Base-by-base conservation (phyloP, 2,888 invertebrate species). In the Cheilosia grossa region DNA sequence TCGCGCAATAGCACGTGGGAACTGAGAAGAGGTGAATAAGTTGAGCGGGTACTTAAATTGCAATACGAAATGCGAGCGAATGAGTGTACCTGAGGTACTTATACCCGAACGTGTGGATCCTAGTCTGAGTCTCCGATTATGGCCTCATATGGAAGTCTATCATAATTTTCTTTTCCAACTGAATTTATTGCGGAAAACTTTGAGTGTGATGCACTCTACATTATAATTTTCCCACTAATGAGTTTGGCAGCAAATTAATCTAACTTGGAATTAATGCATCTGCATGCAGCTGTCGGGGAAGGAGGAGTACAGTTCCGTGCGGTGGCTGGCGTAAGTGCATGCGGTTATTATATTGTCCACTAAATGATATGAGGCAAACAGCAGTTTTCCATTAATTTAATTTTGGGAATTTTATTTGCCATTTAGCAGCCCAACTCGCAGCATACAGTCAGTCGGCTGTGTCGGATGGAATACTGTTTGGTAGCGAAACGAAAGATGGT, bases 161-260 rank as follows among this genome's bases (percentile, higher is more conserved):
- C 53, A 74, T 53, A 59, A 66, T 70, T 66, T 70, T 64, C 69
- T 27, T 59, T 74, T 53, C 40, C 27, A 53, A 66, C 2, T 40
- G 40, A 80, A 83, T 83, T 83, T 83, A 79, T 70, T 58, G 80
- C 67, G 47, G 19, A 10, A 66, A 74, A 79, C 58, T 74, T 79
- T 58, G 63, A 64, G 67, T 70, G 74, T 64, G 64, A 64, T 63
- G 69, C 64, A 67, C 66, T 69, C 27, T 53, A 44, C 66, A 79
- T 74, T 70, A 80, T 70, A 80, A 83, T 79, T 79, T 79, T 74
- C 69, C n/a, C 66, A 58, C 79, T 83, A 83, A 83, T 83, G 83
- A 79, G 79, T 83, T 80, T 80, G 74, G 40, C 79, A 80, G 64
- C 63, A 66, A 83, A 74, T 83, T 69, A 80, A 83, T 80, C 74